These are phyloP conservation scores for Acrocera orbiculus DNA, from an alignment of 2,888 invertebrate species.

Conservation along the genomic window DNA sequence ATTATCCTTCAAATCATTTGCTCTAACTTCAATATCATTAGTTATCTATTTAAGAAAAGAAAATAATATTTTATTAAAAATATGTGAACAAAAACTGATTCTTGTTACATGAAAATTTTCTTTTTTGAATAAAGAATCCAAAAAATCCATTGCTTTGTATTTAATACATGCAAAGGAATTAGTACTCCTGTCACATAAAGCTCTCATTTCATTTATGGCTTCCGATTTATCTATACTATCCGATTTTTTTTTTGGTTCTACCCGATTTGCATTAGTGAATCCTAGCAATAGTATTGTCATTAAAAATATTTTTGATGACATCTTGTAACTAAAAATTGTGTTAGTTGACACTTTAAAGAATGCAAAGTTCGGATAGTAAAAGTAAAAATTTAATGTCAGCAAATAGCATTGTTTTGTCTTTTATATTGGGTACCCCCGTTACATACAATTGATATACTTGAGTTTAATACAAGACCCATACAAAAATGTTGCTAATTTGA, in stretches of 20 bases:
- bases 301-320: conserved; percentile 20
- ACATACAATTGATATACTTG: no score
- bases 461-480: no score
- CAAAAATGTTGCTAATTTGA: no score
- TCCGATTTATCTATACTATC: no score
- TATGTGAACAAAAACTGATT: background rate
- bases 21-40: conserved; percentile 54
- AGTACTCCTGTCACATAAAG: conserved; percentile 53
- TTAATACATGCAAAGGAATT: conserved; percentile 69
- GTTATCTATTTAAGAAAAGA: conserved; percentile 41
- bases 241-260: conserved; percentile 45
- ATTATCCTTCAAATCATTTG: conserved; percentile 42
- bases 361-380: no score
- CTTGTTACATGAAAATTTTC: conserved; percentile 54
- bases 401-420: no score
- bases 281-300: conserved; percentile 37
- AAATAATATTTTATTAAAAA: conserved; percentile 8
- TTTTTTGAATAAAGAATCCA: conserved; percentile 62
- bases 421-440: no score
- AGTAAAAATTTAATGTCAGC: no score
- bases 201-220: conserved; percentile 62
- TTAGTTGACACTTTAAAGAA: no score
- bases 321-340: no score
- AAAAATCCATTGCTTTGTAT: conserved; percentile 59
- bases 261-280: conserved; percentile 41